Percentiles rank a stretch among this genome's conserved stretches.
phyloP scores from a whole-genome alignment of 1,140 invertebrate species.

The Calephelis virginiensis region DNA sequence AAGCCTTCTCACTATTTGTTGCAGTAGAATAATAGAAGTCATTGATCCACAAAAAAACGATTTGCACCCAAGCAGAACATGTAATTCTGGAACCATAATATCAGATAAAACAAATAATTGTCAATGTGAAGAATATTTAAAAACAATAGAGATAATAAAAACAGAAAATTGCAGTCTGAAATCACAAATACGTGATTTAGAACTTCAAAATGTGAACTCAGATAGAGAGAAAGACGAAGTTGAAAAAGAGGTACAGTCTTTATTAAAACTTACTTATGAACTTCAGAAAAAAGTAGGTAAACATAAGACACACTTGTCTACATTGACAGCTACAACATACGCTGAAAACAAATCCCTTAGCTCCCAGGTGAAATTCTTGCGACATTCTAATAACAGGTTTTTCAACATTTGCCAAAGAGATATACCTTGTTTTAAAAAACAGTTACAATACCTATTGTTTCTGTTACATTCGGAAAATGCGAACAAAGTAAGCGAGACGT shows the following conservation, averaged over 20 bases:
- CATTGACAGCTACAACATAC: conserved; percentile 68
- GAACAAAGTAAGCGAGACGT: conserved; percentile 40
- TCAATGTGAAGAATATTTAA: conserved; percentile 39
- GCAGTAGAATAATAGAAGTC: conserved; percentile 50
- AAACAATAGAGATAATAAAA: conserved; percentile 35
- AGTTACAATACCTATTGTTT: conserved; percentile 49
- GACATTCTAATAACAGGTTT: conserved; percentile 59
- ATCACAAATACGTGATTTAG: conserved; percentile 35
- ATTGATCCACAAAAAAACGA: conserved; percentile 42
- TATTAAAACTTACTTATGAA: conserved; percentile 50
- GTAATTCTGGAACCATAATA: conserved; percentile 26
- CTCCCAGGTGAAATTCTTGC: conserved; percentile 60
- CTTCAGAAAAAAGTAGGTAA: conserved; percentile 63
- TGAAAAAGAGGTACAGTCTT: conserved; percentile 49
- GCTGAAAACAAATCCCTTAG: conserved; percentile 66
- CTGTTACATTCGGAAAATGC: conserved; percentile 48
- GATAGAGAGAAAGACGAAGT: conserved; percentile 47
- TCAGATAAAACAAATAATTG: conserved; percentile 32
- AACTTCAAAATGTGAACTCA: conserved; percentile 40
- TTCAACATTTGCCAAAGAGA: conserved; percentile 65
- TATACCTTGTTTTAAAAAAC: conserved; percentile 58
- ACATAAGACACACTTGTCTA: conserved; percentile 68
- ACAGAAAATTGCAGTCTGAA: conserved; percentile 43
- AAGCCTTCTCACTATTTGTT: conserved; percentile 61
- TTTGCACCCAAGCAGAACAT: conserved; percentile 20